These are phyloP conservation scores for Drosophila subobscura DNA, from an alignment of 1,140 invertebrate genomes.

Conservation along the genomic window DNA sequence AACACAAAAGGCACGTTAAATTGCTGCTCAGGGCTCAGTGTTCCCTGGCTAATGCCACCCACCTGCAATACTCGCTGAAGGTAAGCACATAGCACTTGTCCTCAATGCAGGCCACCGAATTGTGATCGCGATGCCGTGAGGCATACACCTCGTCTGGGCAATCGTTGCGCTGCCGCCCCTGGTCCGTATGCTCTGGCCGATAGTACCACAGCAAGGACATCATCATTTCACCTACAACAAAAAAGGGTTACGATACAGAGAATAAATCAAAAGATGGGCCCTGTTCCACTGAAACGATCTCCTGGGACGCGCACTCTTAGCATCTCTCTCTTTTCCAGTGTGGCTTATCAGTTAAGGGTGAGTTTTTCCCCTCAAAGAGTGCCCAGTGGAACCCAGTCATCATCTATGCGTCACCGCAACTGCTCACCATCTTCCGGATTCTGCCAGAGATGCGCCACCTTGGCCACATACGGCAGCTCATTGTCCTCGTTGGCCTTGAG, in stretches of 20 bases:
- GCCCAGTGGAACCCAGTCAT: no score
- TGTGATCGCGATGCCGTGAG: slow-evolving; percentile 95
- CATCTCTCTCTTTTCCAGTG: no score
- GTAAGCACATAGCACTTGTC: slow-evolving; percentile 99
- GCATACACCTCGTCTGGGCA: slow-evolving; percentile 97
- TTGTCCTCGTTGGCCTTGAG: slow-evolving; percentile 91
- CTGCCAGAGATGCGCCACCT: slow-evolving; percentile 96
- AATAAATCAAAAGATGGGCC: no score
- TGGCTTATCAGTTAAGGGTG: neutral
- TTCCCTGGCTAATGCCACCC: slow-evolving; percentile 5
- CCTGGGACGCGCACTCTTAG: no score
- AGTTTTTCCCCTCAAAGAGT: no score
- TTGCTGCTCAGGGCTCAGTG: neutral
- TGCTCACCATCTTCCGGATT: slow-evolving; percentile 93
- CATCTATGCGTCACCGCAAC: no score
- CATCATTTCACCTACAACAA: slow-evolving; percentile 95
- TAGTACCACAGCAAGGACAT: slow-evolving; percentile 99
- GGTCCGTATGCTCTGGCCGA: slow-evolving; percentile 97
- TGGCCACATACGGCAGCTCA: slow-evolving; percentile 96
- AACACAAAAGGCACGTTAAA: slow-evolving; percentile 2
- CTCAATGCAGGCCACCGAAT: slow-evolving; percentile 98
- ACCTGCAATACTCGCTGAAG: slow-evolving; percentile 98
- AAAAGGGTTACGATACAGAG: neutral
- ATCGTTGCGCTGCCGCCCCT: slow-evolving; percentile 90
- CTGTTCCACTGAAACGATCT: no score